Base-by-base conservation (phyloP, 2,888 invertebrate species). In the Caenorhabditis sulstoni region DNA sequence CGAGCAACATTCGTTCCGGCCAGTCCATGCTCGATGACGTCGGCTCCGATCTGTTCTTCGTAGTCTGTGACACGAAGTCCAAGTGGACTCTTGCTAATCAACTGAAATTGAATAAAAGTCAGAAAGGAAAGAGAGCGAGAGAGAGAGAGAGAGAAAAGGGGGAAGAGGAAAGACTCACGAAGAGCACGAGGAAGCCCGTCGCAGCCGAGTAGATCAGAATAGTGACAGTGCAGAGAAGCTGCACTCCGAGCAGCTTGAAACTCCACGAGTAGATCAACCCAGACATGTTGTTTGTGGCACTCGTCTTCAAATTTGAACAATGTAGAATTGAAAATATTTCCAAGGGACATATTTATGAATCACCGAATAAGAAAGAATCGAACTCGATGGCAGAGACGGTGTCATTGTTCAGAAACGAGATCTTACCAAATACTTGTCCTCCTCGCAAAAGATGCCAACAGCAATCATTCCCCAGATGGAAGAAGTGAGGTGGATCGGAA, bases 391-490 rank as follows among this genome's bases (percentile, higher is more conserved):
- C n/a, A n/a, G n/a, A n/a, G n/a, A n/a, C n/a, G n/a, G n/a, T n/a
- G n/a, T n/a, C n/a, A n/a, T n/a, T n/a, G 37, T 37, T 37, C 14
- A 4, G 62, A 49, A 12, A 35, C 35, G 20, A 47, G 14, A 58
- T 58, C 49, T 86, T 53, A 85, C 90, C 86, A 83, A 86, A 86
- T 71, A 89, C 22, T 80, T 79, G 53, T 86, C 86, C 45, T 83
- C 68, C n/a, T 88, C 87, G 7, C 88, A 90, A 76, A 91, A 91
- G 9, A 91, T 82, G 1, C 91, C 91, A 1, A 91, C 91, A 0
- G 90, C 86, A 2, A 91, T 57, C 89, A 91, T 87, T 9, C 91
- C 91, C 91, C 87, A 87, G 23, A 87, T 83, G 12, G 85, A 86
- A 5, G 83, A 83, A 0, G 85, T 85, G 62, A 85, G 55, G 73